A percentile compares a stretch with the other conserved stretches of the same genome.
phyloP scores from a whole-genome alignment of 2,113 vertebrate genomes.

The Sapayoa aenigma region DNA sequence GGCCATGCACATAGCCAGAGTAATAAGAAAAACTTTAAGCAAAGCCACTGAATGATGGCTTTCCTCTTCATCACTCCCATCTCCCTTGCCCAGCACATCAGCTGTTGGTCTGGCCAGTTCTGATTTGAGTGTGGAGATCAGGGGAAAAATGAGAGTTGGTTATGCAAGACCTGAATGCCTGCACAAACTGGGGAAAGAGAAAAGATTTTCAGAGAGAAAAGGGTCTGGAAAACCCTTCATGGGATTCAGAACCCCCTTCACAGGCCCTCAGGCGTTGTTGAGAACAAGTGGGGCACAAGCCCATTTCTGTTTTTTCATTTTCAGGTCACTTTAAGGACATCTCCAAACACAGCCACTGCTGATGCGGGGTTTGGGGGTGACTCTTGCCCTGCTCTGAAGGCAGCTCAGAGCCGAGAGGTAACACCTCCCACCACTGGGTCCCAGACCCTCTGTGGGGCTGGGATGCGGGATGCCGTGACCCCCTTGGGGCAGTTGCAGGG shows the following conservation, averaged over 20 bases:
- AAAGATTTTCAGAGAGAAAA: not conserved
- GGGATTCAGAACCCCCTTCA: not conserved
- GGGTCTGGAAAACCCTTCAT: not conserved
- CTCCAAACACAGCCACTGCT: not conserved
- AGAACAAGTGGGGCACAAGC: not conserved
- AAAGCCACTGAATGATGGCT: not conserved
- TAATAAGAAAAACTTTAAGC: not conserved
- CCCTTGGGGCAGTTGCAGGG: not conserved
- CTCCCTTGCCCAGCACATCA: not conserved
- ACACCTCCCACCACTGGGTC: not conserved
- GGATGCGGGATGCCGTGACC: not conserved
- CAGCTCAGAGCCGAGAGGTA: slow-evolving; percentile 8
- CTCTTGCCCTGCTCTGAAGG: not conserved
- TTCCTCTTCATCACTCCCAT: not conserved
- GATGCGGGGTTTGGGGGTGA: not conserved
- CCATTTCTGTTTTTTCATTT: not conserved
- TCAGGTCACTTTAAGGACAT: slow-evolving; percentile 18
- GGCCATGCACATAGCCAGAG: not conserved
- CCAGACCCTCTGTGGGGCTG: not conserved
- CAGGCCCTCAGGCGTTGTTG: not conserved
- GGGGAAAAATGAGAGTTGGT: not conserved
- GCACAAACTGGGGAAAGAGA: not conserved
- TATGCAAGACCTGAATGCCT: not conserved
- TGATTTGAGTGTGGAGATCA: not conserved
- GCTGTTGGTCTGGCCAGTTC: not conserved